Percentiles rank a stretch among this genome's conserved stretches.
These are phyloP conservation scores for Ammodytes marinus DNA, from an alignment of 2,113 vertebrate species.

Conservation along the genomic window DNA sequence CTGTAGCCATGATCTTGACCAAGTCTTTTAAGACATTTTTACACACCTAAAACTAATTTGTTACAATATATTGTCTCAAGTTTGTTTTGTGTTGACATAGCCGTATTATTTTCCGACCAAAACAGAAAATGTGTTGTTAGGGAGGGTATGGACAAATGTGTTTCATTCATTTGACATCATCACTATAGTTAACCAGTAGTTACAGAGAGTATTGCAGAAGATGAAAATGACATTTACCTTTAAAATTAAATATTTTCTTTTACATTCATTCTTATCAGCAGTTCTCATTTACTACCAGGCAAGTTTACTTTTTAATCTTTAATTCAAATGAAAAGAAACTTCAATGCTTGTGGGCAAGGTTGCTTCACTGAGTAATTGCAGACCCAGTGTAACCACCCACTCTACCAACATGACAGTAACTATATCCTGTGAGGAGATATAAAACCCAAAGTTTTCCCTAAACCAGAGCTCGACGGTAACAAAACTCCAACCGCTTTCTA, in stretches of 20 bases:
- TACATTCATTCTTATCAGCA: neutral
- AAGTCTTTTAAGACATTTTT: neutral
- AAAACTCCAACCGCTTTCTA: neutral
- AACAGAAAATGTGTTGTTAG: neutral
- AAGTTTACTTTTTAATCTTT: neutral
- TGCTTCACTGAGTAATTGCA: slow-evolving; percentile 15
- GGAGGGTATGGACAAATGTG: neutral
- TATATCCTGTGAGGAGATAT: neutral
- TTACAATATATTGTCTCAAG: too few species aligned
- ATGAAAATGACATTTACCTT: neutral
- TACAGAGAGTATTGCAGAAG: neutral
- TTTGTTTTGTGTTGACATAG: too few species aligned
- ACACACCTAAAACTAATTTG: too few species aligned
- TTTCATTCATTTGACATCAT: neutral
- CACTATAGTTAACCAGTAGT: neutral
- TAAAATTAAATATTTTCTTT: neutral
- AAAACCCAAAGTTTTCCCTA: slow-evolving; percentile 22
- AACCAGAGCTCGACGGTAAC: slow-evolving; percentile 5
- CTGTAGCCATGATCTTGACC: neutral
- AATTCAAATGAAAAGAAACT: slow-evolving; percentile 3
- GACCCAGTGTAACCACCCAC: neutral
- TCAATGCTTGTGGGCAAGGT: neutral
- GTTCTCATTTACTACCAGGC: neutral
- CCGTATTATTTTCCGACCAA: too few species aligned
- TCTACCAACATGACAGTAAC: neutral